phyloP scores from a whole-genome alignment of 2,797 vertebrate genomes.

The Fundulus diaphanus region DNA sequence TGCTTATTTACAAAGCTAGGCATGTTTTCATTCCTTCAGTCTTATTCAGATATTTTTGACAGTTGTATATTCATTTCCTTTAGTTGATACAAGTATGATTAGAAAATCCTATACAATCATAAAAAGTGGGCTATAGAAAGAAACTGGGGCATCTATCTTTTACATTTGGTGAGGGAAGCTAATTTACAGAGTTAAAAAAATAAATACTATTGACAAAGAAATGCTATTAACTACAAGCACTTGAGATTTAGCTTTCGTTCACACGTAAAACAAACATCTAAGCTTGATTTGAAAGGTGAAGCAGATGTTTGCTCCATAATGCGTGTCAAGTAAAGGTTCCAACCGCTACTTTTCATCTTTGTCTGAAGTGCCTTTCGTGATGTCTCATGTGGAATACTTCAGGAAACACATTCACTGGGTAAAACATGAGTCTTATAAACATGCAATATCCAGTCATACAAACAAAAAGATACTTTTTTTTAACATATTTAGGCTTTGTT shows the following conservation, averaged over 20 bases:
- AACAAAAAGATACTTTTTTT: slow-evolving; percentile 7
- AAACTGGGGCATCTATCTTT: slow-evolving; percentile 66
- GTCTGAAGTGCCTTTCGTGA: slow-evolving; percentile 57
- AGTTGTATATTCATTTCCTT: slow-evolving; percentile 59
- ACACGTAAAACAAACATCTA: slow-evolving; percentile 47
- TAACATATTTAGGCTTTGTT: slow-evolving; percentile 9
- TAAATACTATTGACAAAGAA: slow-evolving; percentile 86
- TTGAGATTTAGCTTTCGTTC: slow-evolving; percentile 61
- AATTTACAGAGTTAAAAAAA: slow-evolving; percentile 75
- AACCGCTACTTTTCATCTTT: slow-evolving; percentile 27
- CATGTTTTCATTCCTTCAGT: slow-evolving; percentile 56
- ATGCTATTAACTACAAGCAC: slow-evolving; percentile 70
- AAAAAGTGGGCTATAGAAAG: slow-evolving; percentile 59
- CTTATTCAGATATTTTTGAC: slow-evolving; percentile 56
- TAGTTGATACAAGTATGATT: slow-evolving; percentile 68
- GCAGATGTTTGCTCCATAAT: slow-evolving; percentile 27
- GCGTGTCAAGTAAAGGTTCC: slow-evolving; percentile 33
- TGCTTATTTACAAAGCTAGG: slow-evolving; percentile 81
- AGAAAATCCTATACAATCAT: slow-evolving; percentile 71
- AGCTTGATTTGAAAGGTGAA: slow-evolving; percentile 32
- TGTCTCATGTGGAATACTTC: slow-evolving; percentile 29
- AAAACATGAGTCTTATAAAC: slow-evolving; percentile 36
- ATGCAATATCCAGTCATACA: slow-evolving; percentile 7
- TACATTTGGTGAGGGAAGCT: slow-evolving; percentile 67
- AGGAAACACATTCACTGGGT: slow-evolving; percentile 37